Evolutionary conservation across 2,113 vertebrate genomes (phyloP), one percentile per base, ranked within the genome.

Genomic region (Hoplias malabaricus): DNA sequence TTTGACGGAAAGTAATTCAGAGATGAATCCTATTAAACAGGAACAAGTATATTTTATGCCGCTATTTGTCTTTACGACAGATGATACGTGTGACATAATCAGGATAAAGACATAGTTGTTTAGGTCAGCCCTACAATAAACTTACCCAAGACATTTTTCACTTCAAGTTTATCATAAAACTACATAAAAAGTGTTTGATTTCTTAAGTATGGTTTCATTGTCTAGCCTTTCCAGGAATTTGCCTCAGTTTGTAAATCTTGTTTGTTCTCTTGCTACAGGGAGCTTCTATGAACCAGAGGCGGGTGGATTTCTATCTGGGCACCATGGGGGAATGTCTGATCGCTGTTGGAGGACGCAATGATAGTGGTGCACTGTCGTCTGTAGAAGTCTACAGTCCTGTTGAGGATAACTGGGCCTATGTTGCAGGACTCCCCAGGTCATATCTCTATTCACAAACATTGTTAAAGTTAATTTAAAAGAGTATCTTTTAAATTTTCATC

Each of bases 291-390:
- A 97, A 95, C 88, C 94, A 97, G 53, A 89, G 92, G 2, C 92
- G 96, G 0, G 95, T 96, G 38, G 95, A 99, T 84, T 99, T 99
- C 89, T 98, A 94, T 91, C 89, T 99, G 69, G 96, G 93, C 8
- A 91, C 94, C 0, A 89, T 96, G 4, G 90, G 91, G 0, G 92
- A 95, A 70, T 92, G 90, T 86, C 92, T 99, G 84, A 94, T 98
- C 6, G 96, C 97, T 0, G 95, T 99, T 0, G 97, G 97, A 0
- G 96, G 97, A 80, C 93, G 96, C 79, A 98, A 98, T 13, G 95
- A 96, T 66, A 93, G 91, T 0, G 96, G 96, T 5, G 94, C 96
- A 0, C 84, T 98, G 48, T 96, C 95, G 7, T 96, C 96, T 0
- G 97, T 96, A 0, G 97, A 99, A 88, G 87, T 93, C 6, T 99